Percentiles rank a stretch among this genome's conserved stretches.
phyloP scores from a whole-genome alignment of 2,113 vertebrate species.

The Myocastor coypus region DNA sequence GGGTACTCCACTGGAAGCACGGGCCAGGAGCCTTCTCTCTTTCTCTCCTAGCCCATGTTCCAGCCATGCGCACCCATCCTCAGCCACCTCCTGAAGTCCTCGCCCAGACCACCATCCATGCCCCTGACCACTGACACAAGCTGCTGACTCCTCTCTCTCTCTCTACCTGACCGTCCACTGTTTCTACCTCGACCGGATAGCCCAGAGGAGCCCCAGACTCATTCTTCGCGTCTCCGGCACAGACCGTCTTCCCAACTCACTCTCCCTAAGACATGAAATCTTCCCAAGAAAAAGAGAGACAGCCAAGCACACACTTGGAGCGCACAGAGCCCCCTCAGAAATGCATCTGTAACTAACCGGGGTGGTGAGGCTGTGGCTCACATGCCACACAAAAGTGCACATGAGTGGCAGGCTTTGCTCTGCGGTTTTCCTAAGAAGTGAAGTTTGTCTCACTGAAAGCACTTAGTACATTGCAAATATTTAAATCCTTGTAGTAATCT shows the following conservation, averaged over 20 bases:
- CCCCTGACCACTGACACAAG: no score
- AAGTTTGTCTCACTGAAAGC: neutral
- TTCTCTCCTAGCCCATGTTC: neutral
- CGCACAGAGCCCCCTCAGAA: neutral
- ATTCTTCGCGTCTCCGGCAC: neutral
- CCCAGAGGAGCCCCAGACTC: no score
- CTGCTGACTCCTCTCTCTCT: no score
- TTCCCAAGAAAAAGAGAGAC: neutral
- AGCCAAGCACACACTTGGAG: neutral
- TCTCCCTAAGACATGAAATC: neutral
- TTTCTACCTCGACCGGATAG: neutral
- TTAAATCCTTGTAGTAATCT: constrained; percentile 53
- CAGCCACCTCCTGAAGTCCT: neutral
- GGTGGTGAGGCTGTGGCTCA: neutral
- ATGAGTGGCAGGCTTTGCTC: neutral
- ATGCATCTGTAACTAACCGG: neutral
- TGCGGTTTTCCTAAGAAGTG: neutral
- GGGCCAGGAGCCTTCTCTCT: neutral
- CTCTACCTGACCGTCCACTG: neutral
- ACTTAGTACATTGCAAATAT: neutral
- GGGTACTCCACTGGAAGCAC: neutral
- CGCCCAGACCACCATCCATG: neutral
- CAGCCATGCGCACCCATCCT: rapidly evolving
- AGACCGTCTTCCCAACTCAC: neutral
- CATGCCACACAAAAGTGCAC: neutral